A percentile compares a stretch with the other conserved stretches of the same genome.
Conservation (phyloP, 2,113 vertebrate species). For the Megaceryle maxima region DNA sequence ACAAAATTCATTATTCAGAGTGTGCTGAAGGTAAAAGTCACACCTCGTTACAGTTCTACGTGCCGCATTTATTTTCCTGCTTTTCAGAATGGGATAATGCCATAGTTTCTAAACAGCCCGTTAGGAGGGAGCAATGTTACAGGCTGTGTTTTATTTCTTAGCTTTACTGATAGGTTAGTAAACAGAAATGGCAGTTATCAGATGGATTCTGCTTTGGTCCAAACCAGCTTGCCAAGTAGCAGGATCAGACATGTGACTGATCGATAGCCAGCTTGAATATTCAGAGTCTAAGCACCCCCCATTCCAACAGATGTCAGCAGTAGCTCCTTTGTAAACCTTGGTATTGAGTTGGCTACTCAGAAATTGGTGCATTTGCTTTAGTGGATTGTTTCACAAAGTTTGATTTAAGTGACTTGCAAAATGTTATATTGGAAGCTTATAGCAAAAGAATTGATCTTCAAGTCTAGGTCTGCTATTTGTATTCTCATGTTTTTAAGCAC, state of each 20-base stretch:
- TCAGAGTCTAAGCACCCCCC: background rate
- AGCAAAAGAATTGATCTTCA: background rate
- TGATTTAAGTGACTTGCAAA: background rate
- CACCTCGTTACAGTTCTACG: background rate
- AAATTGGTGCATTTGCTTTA: background rate
- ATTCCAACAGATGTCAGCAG: background rate
- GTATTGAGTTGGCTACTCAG: background rate
- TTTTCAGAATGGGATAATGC: background rate
- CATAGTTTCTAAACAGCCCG: background rate
- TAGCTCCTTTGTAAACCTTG: background rate
- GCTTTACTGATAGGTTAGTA: background rate
- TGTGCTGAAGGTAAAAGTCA: background rate
- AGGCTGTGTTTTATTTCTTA: background rate
- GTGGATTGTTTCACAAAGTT: background rate
- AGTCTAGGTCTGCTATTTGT: background rate
- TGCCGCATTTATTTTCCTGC: background rate
- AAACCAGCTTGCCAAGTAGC: background rate
- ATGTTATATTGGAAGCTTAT: background rate
- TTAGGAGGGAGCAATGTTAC: background rate
- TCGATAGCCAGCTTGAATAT: background rate
- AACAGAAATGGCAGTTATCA: background rate
- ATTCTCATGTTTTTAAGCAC: background rate
- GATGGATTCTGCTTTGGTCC: background rate
- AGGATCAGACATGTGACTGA: background rate
- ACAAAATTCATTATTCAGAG: background rate